Base-by-base conservation (phyloP, 1,140 invertebrate species). In the Drosophila parvula region DNA sequence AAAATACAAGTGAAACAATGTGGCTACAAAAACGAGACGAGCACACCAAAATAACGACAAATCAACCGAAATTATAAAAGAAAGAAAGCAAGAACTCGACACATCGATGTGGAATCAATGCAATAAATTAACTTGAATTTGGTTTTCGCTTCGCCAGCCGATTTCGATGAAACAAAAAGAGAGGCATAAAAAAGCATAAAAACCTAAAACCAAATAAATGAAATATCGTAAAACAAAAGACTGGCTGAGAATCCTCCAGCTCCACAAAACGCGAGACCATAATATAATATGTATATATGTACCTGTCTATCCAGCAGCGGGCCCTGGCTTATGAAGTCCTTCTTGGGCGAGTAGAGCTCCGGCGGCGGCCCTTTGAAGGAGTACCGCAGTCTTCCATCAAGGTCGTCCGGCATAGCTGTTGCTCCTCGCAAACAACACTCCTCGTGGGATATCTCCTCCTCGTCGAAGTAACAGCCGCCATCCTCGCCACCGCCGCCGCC, bases 1-100 rank as follows among this genome's bases (percentile, higher is more conserved):
- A 58, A 67, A 1, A 22, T 22, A 22, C 22, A 22, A 69, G 65
- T 22, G 28, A 53, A 53, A 71, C 56, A 60, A 74, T 75, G 61
- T 56, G 57, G 45, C 65, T 57, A 64, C 55, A 40, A 59, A 80
- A 85, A 83, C 69, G 64, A 88, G 60, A 65, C 56, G 73, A 86
- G 75, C 81, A 82, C 75, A 83, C 83, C 50, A 82, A 83, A 83
- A 83, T 83, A 83, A 59, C 75, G 78, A 78, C 81, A 83, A 88
- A 88, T 88, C 83, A 88, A 83, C 61, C 77, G 75, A 88, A 86
- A 88, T 86, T 82, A 82, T 86, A 88, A 89, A 84, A 88, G 77
- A 83, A 89, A 83, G 63, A n/a, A n/a, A n/a, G 68, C 67, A 82
- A 88, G 77, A 88, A 84, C 80, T 73, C 79, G 84, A 80, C 80